phyloP scores from a whole-genome alignment of 1,140 invertebrate genomes.

The Pseudomyrmex dendroicus region DNA sequence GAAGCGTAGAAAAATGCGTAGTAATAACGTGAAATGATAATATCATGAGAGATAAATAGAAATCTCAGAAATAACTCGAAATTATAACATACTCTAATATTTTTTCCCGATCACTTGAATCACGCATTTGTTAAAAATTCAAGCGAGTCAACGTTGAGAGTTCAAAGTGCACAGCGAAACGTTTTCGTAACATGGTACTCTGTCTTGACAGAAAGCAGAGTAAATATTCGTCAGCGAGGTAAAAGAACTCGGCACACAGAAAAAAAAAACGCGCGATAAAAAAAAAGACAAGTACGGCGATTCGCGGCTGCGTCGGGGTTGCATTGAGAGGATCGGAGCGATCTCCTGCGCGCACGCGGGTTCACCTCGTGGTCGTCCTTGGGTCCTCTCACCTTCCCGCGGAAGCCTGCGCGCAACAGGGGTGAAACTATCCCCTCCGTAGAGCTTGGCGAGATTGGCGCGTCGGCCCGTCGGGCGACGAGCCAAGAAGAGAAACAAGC shows the following conservation, averaged over 20 bases:
- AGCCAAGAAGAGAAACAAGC: conserved; percentile 25
- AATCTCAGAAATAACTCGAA: not conserved
- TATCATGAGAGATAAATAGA: not conserved
- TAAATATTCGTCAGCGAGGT: conserved; percentile 29
- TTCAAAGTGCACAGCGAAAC: conserved; percentile 9
- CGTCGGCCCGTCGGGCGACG: conserved; percentile 9
- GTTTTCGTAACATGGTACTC: not conserved
- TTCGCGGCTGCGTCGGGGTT: not conserved
- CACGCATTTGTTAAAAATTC: not conserved
- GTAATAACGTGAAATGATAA: not conserved
- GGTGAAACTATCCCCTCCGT: conserved; percentile 66
- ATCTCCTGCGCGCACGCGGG: conserved; percentile 44
- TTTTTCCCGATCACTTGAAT: not conserved
- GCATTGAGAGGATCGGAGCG: conserved; percentile 4
- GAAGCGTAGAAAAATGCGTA: not conserved
- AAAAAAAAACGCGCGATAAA: not conserved
- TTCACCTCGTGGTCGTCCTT: conserved; percentile 54
- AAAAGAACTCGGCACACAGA: not conserved
- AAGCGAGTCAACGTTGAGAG: not conserved
- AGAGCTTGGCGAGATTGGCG: not conserved
- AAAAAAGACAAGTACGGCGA: not conserved
- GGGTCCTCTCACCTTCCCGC: conserved; percentile 45
- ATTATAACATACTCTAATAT: not conserved
- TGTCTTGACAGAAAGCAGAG: not conserved
- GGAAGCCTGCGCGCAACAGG: conserved; percentile 42